These are phyloP conservation scores for Meleagris gallopavo DNA, from an alignment of 2,113 vertebrate genomes.

Conservation along the genomic window DNA sequence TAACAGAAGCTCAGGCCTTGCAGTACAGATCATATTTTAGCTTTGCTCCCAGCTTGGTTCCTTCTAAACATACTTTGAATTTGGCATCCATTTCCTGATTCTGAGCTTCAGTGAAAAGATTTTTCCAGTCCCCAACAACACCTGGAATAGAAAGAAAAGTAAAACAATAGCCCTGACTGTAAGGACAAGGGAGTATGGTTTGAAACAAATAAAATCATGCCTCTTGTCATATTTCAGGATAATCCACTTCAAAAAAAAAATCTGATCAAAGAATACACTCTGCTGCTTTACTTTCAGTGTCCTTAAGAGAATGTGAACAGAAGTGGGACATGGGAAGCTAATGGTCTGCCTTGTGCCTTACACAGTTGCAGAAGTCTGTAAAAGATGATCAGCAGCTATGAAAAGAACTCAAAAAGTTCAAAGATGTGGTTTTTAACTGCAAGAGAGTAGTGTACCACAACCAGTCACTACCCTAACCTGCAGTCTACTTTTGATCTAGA, in stretches of 20 bases:
- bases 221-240: not conserved
- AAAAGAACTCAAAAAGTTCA: not conserved
- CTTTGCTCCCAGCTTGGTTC: constrained; percentile 77
- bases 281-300: not conserved
- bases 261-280: not conserved
- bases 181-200: not conserved
- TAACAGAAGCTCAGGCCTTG: constrained; percentile 58
- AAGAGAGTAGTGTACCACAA: not conserved
- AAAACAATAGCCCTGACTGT: not conserved
- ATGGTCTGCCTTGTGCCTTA: not conserved
- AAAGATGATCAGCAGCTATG: not conserved
- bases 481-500: not conserved
- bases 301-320: not conserved
- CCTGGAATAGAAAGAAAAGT: constrained; percentile 58
- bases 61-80: constrained; percentile 78
- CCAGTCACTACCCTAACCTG: not conserved
- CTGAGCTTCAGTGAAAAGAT: constrained; percentile 79
- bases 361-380: not conserved
- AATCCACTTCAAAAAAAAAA: not conserved
- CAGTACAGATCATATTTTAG: constrained; percentile 81
- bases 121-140: constrained; percentile 84
- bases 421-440: not conserved
- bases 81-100: constrained; percentile 81
- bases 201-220: not conserved
- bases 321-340: not conserved